phyloP scores from a whole-genome alignment of 92 coral and sea anemone species.

The Blastomussa wellsi region DNA sequence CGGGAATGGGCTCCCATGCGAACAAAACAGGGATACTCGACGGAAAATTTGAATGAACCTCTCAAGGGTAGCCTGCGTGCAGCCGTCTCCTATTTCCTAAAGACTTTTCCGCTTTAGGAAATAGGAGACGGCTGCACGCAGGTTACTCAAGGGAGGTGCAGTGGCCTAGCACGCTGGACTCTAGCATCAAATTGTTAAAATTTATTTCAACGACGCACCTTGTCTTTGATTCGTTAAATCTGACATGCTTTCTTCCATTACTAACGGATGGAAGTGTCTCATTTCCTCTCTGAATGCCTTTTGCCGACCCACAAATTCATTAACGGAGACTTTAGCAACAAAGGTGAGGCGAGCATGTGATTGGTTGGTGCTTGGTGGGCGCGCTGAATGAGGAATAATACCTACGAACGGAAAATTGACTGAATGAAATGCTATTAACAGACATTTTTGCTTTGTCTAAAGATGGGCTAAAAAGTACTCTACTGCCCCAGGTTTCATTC shows the following conservation, averaged over 20 bases:
- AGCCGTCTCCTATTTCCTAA: no score
- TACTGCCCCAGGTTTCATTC: no score
- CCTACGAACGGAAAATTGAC: conserved; percentile 48
- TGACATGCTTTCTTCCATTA: conserved; percentile 7
- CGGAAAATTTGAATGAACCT: no score
- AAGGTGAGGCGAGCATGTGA: conserved; percentile 87
- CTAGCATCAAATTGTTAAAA: no score
- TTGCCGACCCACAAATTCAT: conserved; percentile 78
- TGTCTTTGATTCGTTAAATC: conserved; percentile 1
- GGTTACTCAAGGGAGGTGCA: no score
- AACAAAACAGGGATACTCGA: no score
- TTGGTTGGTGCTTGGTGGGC: conserved; percentile 96
- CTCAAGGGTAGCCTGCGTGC: no score
- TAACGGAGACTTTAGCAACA: conserved; percentile 88
- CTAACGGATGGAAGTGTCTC: conserved; percentile 68
- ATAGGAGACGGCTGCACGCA: no score
- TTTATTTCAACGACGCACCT: conserved; percentile 14
- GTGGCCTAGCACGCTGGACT: no score
- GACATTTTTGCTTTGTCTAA: background rate
- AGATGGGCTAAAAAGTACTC: background rate
- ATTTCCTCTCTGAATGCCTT: conserved; percentile 89
- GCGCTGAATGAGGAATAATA: conserved; percentile 94
- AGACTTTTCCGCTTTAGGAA: no score
- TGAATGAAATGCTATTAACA: no score
- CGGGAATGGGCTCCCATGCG: no score